A percentile compares a stretch with the other conserved stretches of the same genome.
These are phyloP conservation scores for Cynopterus brachyotis DNA, from an alignment of 2,113 vertebrate species.

Conservation along the genomic window DNA sequence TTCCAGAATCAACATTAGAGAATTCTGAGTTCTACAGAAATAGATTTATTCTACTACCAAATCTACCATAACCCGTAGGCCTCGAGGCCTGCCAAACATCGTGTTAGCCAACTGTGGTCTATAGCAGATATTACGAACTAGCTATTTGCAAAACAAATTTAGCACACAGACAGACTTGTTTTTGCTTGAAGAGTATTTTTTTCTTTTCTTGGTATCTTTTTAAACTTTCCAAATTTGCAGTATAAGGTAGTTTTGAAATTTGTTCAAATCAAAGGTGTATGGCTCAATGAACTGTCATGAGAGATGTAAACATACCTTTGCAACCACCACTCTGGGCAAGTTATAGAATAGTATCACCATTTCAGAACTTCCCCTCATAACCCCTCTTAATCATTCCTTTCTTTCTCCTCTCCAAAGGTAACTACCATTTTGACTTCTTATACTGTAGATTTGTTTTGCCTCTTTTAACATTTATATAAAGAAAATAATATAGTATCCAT, in stretches of 20 bases:
- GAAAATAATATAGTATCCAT: neutral
- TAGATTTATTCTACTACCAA: neutral
- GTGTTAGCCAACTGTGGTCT: neutral
- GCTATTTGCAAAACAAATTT: neutral
- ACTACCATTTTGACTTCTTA: slow-evolving; percentile 11
- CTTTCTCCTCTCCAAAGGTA: neutral
- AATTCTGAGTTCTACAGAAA: neutral
- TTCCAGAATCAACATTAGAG: neutral
- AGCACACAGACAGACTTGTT: neutral
- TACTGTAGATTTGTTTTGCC: neutral
- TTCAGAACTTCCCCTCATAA: neutral
- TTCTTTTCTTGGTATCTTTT: neutral
- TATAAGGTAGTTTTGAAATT: neutral
- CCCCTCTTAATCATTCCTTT: neutral
- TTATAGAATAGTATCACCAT: neutral
- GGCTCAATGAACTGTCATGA: neutral
- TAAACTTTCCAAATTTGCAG: neutral
- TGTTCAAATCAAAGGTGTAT: neutral
- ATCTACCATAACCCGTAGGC: neutral
- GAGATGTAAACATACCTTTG: neutral
- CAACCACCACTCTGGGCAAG: neutral
- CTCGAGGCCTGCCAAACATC: neutral
- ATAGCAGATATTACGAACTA: neutral
- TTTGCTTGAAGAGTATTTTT: neutral
- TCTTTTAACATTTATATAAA: slow-evolving; percentile 11